These are phyloP conservation scores for Phrixothrix hirtus DNA, from an alignment of 2,888 invertebrate genomes.

Conservation along the genomic window DNA sequence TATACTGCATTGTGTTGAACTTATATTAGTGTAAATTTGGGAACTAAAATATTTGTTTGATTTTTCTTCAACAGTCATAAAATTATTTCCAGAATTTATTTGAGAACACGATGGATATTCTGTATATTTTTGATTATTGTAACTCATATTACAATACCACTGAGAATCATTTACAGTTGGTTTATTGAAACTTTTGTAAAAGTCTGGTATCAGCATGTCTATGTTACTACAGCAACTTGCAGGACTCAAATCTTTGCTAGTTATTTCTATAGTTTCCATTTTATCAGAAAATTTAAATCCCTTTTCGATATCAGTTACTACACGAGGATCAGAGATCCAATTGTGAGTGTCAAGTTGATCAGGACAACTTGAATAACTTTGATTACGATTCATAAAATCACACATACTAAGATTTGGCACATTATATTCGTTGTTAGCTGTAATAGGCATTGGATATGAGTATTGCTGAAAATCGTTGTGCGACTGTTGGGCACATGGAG, in stretches of 20 bases:
- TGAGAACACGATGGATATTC: conserved; percentile 51
- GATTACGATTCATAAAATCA: conserved; percentile 29
- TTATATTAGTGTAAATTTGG: neutral
- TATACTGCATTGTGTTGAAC: neutral
- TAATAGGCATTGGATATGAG: conserved; percentile 24
- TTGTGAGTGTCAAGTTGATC: conserved; percentile 31
- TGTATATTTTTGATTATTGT: conserved; percentile 41
- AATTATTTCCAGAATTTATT: conserved; percentile 33
- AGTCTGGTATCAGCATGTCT: conserved; percentile 44
- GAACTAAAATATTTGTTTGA: conserved; percentile 6
- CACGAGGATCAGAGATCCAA: conserved; percentile 38
- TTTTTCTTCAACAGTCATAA: conserved; percentile 38
- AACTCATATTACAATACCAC: conserved; percentile 39
- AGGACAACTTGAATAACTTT: conserved; percentile 24
- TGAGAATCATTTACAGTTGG: conserved; percentile 35
- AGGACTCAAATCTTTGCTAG: conserved; percentile 50
- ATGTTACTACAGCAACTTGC: conserved; percentile 47
- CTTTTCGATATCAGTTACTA: conserved; percentile 35
- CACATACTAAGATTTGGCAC: too few species aligned
- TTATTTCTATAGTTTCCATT: conserved; percentile 48
- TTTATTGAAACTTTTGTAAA: conserved; percentile 41
- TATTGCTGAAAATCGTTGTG: conserved; percentile 26
- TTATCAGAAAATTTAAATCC: conserved; percentile 43
- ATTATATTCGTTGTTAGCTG: conserved; percentile 19
- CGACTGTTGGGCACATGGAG: conserved; percentile 36